phyloP scores from a whole-genome alignment of 2,113 vertebrate species.

The Cavia aperea region DNA sequence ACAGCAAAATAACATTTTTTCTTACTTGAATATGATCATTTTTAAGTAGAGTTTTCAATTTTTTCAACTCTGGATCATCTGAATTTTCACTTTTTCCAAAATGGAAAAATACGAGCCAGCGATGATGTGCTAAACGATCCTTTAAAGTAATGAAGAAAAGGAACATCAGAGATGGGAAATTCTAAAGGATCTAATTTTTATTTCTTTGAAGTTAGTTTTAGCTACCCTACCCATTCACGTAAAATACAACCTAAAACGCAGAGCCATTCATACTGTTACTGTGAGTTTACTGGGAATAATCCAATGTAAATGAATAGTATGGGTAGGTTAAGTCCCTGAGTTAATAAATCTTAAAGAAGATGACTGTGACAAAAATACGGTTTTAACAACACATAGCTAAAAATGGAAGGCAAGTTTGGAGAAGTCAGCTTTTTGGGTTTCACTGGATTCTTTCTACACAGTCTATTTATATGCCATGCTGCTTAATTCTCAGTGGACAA shows the following conservation, averaged over 20 bases:
- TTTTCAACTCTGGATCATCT: slow-evolving; percentile 87
- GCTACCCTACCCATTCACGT: neutral
- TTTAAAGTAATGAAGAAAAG: slow-evolving; percentile 63
- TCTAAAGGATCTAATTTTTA: neutral
- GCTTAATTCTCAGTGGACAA: neutral
- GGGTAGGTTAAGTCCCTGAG: neutral
- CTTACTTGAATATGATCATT: slow-evolving; percentile 92
- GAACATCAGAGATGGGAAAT: neutral
- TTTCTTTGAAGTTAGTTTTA: slow-evolving; percentile 29
- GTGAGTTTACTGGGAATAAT: slow-evolving; percentile 9
- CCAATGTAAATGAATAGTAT: neutral
- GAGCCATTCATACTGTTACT: neutral
- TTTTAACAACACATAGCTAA: neutral
- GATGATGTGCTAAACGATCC: slow-evolving; percentile 88
- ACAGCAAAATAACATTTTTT: slow-evolving; percentile 29
- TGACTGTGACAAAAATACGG: neutral
- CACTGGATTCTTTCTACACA: neutral
- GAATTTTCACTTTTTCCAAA: slow-evolving; percentile 81
- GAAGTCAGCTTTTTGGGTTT: slow-evolving; percentile 1
- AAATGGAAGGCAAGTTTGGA: neutral
- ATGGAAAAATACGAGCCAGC: slow-evolving; percentile 93
- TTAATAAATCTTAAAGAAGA: neutral
- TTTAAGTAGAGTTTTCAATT: slow-evolving; percentile 86
- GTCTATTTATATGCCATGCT: neutral
- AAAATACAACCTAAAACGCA: slow-evolving; percentile 19